phyloP scores from a whole-genome alignment of 1,140 invertebrate genomes.

The Drosophila nikananu region DNA sequence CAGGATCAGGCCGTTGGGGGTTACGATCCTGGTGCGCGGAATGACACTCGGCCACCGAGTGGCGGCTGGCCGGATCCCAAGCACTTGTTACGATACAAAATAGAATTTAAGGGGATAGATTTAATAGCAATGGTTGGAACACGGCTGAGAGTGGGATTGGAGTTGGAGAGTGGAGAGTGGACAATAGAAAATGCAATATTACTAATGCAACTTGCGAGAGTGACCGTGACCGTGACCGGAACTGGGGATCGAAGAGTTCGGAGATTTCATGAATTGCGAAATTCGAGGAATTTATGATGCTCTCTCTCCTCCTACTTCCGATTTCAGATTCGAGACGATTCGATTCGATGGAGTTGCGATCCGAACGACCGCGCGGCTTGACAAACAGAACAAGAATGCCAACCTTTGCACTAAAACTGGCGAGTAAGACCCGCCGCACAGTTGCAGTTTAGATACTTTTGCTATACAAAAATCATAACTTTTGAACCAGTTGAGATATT shows the following conservation, averaged over 20 bases:
- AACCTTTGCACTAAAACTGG: constrained; percentile 70
- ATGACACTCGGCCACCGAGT: constrained; percentile 50
- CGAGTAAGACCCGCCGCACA: constrained; percentile 70
- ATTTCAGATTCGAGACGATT: constrained; percentile 5
- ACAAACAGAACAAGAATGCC: constrained; percentile 84
- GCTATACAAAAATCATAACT: too few species aligned
- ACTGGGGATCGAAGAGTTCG: constrained; percentile 19
- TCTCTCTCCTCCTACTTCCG: constrained; percentile 13
- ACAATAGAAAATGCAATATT: constrained; percentile 78
- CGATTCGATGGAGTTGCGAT: constrained; percentile 47
- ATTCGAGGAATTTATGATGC: constrained; percentile 19
- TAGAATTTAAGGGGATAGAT: constrained; percentile 69
- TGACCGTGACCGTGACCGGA: constrained; percentile 46
- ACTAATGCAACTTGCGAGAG: constrained; percentile 76
- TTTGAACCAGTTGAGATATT: too few species aligned
- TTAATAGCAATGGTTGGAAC: constrained; percentile 73
- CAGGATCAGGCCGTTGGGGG: constrained; percentile 37
- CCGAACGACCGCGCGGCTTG: constrained; percentile 77
- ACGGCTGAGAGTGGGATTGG: constrained; percentile 24
- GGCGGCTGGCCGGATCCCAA: constrained; percentile 54
- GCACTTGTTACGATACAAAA: constrained; percentile 80
- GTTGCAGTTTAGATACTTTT: too few species aligned
- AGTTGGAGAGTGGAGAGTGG: constrained; percentile 28
- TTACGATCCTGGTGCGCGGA: constrained; percentile 44
- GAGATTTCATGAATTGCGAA: constrained; percentile 19